A percentile compares a stretch with the other conserved stretches of the same genome.
These are phyloP conservation scores for Venturia canescens DNA, from an alignment of 1,140 invertebrate genomes.

Conservation along the genomic window DNA sequence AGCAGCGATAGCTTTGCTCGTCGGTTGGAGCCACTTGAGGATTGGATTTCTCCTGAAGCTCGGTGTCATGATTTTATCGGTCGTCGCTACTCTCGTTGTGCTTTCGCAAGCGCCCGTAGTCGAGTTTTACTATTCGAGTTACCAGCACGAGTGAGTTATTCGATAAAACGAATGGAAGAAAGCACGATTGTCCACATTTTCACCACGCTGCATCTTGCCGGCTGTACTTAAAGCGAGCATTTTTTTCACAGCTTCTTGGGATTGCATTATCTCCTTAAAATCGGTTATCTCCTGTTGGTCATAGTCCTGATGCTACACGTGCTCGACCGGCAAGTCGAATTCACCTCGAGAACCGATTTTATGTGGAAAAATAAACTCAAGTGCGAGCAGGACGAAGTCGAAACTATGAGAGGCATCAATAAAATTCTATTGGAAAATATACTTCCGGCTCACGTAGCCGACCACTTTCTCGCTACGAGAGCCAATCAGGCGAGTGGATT, in stretches of 20 bases:
- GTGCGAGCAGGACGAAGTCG: slow-evolving; percentile 95
- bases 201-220: background rate
- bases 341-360: slow-evolving; percentile 91
- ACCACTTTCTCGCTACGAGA: slow-evolving; percentile 89
- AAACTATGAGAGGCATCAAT: slow-evolving; percentile 96
- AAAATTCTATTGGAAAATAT: slow-evolving; percentile 98
- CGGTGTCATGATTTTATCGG: slow-evolving; percentile 84
- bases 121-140: slow-evolving; percentile 78
- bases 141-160: slow-evolving; percentile 79
- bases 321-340: slow-evolving; percentile 91
- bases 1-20: slow-evolving; percentile 85
- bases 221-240: background rate
- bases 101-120: slow-evolving; percentile 63
- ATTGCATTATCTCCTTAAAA: slow-evolving; percentile 82
- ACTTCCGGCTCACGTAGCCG: slow-evolving; percentile 95
- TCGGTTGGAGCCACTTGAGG: slow-evolving; percentile 90
- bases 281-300: slow-evolving; percentile 80
- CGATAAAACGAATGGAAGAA: background rate
- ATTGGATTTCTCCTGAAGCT: slow-evolving; percentile 91
- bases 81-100: slow-evolving; percentile 72
- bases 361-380: slow-evolving; percentile 94
- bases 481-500: slow-evolving; percentile 78
- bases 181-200: background rate
- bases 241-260: slow-evolving; percentile 79
- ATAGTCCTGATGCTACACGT: slow-evolving; percentile 85